A percentile compares a stretch with the other conserved stretches of the same genome.
Conservation (phyloP, 2,113 vertebrate species). For the Clupea harengus region DNA sequence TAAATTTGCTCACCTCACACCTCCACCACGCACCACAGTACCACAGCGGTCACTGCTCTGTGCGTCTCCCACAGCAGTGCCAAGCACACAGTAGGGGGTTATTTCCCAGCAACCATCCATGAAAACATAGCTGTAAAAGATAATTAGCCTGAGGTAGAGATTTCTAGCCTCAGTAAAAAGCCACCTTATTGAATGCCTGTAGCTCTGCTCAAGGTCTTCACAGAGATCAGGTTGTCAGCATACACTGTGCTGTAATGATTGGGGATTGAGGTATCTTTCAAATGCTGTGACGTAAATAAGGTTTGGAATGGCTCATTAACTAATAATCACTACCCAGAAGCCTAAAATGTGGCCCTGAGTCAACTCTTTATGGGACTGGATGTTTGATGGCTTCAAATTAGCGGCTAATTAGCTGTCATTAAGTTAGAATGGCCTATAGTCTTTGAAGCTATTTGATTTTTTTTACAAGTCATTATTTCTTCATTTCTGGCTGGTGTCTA, state of each 20-base stretch:
- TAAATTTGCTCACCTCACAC: background rate
- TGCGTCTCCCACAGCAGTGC: background rate
- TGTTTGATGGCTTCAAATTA: background rate
- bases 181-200: background rate
- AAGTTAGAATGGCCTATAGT: background rate
- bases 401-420: slow-evolving; percentile 9
- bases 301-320: background rate
- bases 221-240: background rate
- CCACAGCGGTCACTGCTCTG: background rate
- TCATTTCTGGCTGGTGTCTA: background rate
- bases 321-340: background rate
- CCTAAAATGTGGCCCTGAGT: background rate
- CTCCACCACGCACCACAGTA: background rate
- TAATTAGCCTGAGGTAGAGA: background rate
- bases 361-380: background rate
- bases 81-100: background rate
- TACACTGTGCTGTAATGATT: background rate
- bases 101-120: background rate
- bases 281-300: background rate
- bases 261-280: background rate
- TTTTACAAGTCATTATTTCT: background rate
- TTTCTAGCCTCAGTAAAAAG: background rate
- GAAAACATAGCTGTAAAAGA: background rate
- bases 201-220: background rate
- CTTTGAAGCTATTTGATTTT: background rate